Conservation (phyloP, 1,140 invertebrate genomes). For the Bombus huntii region DNA sequence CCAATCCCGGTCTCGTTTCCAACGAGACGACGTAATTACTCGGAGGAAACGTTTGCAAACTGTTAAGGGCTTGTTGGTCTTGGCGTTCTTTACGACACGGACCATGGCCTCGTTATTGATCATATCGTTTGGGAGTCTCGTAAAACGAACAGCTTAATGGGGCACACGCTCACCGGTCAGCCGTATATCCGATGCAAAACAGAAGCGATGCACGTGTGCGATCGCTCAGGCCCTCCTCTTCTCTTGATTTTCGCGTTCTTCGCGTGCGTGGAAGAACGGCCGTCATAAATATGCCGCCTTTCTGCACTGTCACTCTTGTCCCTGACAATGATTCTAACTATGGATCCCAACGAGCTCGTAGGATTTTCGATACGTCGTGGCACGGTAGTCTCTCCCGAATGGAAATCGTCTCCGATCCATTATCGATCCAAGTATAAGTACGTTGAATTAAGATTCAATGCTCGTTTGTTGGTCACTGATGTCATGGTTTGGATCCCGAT, state of each 20-base stretch:
- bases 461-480: conserved; percentile 8
- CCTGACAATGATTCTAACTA: background rate
- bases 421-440: background rate
- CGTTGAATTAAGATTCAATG: conserved; percentile 9
- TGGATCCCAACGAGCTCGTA: background rate
- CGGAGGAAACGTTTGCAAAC: conserved; percentile 18
- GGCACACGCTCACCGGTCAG: background rate
- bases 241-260: background rate
- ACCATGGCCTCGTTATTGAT: conserved; percentile 54
- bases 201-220: background rate
- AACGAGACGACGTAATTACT: background rate
- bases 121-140: conserved; percentile 37
- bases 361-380: background rate
- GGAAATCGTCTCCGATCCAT: background rate
- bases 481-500: background rate
- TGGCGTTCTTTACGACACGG: conserved; percentile 30
- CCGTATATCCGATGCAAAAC: conserved; percentile 7
- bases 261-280: background rate
- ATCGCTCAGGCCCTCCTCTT: background rate
- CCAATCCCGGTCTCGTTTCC: background rate
- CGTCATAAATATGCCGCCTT: conserved; percentile 1
- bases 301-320: background rate
- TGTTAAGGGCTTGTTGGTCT: background rate
- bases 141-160: conserved; percentile 32
- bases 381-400: background rate